Base-by-base conservation (phyloP, 2,797 vertebrate species). In the Ambastaia sidthimunki region DNA sequence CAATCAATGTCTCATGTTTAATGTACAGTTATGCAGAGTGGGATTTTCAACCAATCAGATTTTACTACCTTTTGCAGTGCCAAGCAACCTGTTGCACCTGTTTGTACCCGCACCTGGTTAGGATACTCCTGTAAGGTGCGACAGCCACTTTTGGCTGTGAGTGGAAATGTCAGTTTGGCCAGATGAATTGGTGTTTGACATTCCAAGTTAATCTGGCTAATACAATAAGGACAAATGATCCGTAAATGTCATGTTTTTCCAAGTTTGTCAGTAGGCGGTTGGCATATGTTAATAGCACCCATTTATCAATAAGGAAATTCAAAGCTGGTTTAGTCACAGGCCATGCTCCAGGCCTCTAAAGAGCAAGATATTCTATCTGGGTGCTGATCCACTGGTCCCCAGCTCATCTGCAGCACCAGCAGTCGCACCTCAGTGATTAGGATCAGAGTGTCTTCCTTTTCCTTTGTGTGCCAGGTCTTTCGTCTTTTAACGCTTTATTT, bases 371-470 rank as follows among this genome's bases (percentile, higher is more conserved):
- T 70, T 77, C 54, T 18, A 77, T 77, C 75, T 69, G 75, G n/a
- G 21, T 67, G 25, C 37, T 44, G 70, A 73, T 73, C 52, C 54
- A 23, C 44, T 60, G 75, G 72, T 80, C 62, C 68, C 74, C 54
- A 15, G 54, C 75, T 71, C 68, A 74, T 74, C 80, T 63, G 67
- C 68, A 37, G 69, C 77, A 55, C 83, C 86, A 84, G 86, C 81
- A 70, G 89, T 88, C 84, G 76, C 89, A 90, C 86, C 88, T 91
- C 90, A 82, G 80, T 84, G 90, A 89, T 91, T 85, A 83, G 88
- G 85, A 91, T 92, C 90, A 85, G 84, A 82, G 85, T 86, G 82
- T 88, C 89, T 91, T 92, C 90, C 90, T 91, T 85, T 82, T 88
- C 83, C 59, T 89, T 92, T 92, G 88, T 91, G 79, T 80, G 13